Conservation (phyloP, 2,888 invertebrate species). For the Eumerus sabulonum region DNA sequence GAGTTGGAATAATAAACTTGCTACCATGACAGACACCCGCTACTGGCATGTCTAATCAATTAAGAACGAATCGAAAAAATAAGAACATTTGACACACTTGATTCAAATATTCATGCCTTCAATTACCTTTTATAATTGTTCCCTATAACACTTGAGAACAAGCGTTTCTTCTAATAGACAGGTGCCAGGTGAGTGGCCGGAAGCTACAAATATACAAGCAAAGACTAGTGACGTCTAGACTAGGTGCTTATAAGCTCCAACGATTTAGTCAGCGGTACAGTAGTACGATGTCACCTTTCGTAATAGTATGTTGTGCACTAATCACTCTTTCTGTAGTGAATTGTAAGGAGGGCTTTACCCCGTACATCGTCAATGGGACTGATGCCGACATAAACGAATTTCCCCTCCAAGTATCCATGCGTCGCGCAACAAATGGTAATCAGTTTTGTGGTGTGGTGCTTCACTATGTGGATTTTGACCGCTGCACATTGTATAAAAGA, state of each 20-base stretch:
- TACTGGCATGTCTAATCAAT: too few relatives aligned
- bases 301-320: conserved; percentile 22
- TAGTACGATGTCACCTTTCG: conserved; percentile 48
- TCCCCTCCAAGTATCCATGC: conserved; percentile 74
- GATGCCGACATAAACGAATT: conserved; percentile 73
- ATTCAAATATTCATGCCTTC: not conserved
- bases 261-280: conserved; percentile 8
- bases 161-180: too few relatives aligned
- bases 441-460: conserved; percentile 76
- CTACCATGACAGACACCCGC: too few relatives aligned
- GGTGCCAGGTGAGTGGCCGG: too few relatives aligned
- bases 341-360: conserved; percentile 5
- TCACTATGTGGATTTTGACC: conserved; percentile 75
- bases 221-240: not conserved
- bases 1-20: too few relatives aligned
- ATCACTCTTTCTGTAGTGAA: not conserved
- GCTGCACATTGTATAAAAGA: conserved; percentile 77
- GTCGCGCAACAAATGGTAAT: conserved; percentile 71
- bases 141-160: not conserved
- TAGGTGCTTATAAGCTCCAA: not conserved
- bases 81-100: too few relatives aligned
- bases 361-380: conserved; percentile 76
- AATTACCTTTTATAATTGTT: conserved; percentile 1
- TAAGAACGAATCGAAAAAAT: too few relatives aligned
- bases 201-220: too few relatives aligned